Conservation (phyloP, 2,113 vertebrate genomes). For the Trochalopteron elliotii region DNA sequence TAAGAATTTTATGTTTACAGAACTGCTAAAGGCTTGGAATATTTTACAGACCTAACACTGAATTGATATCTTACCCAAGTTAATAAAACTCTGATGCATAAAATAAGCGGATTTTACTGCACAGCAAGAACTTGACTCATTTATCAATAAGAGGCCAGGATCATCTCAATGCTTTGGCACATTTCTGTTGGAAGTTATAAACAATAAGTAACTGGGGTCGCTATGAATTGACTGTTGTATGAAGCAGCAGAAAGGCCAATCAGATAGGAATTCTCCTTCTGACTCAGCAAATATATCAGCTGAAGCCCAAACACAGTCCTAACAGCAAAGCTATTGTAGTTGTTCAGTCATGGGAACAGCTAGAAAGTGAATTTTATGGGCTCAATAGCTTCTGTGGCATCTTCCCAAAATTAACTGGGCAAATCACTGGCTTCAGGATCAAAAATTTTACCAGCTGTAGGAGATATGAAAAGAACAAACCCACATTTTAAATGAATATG, state of each 20-base stretch:
- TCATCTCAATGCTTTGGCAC: neutral
- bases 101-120: neutral
- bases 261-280: neutral
- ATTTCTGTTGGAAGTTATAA: neutral
- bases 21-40: slow-evolving; percentile 5
- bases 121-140: neutral
- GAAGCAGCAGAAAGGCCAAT: neutral
- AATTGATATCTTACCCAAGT: neutral
- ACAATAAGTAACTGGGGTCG: neutral
- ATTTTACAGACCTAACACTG: neutral
- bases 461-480: neutral
- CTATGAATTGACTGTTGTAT: neutral
- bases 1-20: neutral
- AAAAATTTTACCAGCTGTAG: neutral
- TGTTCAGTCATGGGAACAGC: neutral
- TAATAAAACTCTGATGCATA: neutral
- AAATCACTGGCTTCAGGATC: neutral
- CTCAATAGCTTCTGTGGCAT: neutral
- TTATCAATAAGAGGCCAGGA: neutral
- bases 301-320: neutral
- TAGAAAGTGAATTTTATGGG: neutral
- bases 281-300: neutral
- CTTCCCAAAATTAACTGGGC: neutral
- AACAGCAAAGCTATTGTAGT: neutral
- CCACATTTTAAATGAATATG: neutral